phyloP scores from a whole-genome alignment of 2,113 vertebrate species.

The Cebidichthys violaceus region DNA sequence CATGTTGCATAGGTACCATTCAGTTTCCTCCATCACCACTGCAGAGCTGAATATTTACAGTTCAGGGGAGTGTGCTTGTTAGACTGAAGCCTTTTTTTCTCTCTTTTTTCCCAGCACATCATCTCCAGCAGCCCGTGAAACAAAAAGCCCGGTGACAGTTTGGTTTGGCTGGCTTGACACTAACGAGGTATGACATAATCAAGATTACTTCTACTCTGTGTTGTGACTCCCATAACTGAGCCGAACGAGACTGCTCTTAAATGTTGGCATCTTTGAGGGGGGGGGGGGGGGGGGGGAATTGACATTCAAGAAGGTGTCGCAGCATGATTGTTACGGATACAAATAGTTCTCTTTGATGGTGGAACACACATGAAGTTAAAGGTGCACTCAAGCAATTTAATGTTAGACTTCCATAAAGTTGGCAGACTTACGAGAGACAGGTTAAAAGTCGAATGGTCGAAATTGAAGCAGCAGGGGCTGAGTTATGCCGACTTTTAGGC shows the following conservation, averaged over 20 bases:
- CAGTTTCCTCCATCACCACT: neutral
- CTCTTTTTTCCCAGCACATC: constrained; percentile 21
- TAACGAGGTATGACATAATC: constrained; percentile 73
- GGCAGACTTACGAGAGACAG: neutral
- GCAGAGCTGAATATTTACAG: constrained; percentile 31
- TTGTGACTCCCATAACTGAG: constrained; percentile 55
- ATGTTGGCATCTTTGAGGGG: constrained; percentile 5
- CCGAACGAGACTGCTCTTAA: constrained; percentile 40
- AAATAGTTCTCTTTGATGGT: neutral
- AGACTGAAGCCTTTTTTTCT: constrained; percentile 37
- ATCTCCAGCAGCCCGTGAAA: constrained; percentile 60
- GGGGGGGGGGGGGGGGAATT: neutral
- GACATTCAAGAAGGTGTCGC: neutral
- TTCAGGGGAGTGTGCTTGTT: constrained; percentile 25
- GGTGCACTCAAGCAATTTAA: neutral
- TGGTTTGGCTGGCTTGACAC: constrained; percentile 40
- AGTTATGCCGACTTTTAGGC: neutral
- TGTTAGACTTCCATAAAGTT: neutral
- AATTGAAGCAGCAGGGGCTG: neutral
- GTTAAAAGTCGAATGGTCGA: neutral
- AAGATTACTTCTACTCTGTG: constrained; percentile 64
- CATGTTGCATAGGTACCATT: constrained; percentile 25
- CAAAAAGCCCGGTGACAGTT: constrained; percentile 35
- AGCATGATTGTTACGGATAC: neutral
- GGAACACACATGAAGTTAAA: neutral